Percentiles rank a stretch among this genome's conserved stretches.
Conservation (phyloP, 2,113 vertebrate species). For the Gymnocephalus cernua region DNA sequence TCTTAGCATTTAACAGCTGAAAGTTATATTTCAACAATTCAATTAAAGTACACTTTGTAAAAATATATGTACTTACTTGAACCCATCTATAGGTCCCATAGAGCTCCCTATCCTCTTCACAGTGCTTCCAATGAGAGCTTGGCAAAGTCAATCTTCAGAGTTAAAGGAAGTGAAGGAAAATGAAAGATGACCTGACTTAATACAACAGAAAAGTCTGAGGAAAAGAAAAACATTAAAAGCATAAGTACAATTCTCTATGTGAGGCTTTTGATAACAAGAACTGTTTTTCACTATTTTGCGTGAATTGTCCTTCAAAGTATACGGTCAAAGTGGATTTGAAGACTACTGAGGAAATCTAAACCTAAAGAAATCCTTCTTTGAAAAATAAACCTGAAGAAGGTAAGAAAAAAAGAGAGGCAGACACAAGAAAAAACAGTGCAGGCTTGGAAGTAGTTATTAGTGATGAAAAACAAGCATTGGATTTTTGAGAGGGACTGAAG, state of each 20-base stretch:
- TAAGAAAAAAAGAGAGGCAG: background rate
- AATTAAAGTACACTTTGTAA: background rate
- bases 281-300: constrained; percentile 19
- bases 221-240: constrained; percentile 1
- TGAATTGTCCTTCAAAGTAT: constrained; percentile 47
- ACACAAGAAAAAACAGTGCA: background rate
- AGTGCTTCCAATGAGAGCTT: constrained; percentile 33
- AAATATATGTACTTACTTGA: constrained; percentile 14
- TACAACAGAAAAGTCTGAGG: background rate
- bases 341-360: constrained; percentile 30
- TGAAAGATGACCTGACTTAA: constrained; percentile 29
- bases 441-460: constrained; percentile 6
- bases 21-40: background rate
- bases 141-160: constrained; percentile 43
- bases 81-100: constrained; percentile 15
- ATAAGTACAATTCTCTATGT: constrained; percentile 12
- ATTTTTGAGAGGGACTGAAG: constrained; percentile 4
- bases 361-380: constrained; percentile 28
- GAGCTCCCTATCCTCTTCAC: constrained; percentile 6
- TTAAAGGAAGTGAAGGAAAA: constrained; percentile 38
- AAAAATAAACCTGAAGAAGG: constrained; percentile 25
- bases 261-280: constrained; percentile 42
- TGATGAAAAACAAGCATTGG: constrained; percentile 18
- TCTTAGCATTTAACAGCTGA: background rate
- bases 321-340: constrained; percentile 42